phyloP scores from a whole-genome alignment of 2,797 vertebrate genomes.

The Hypotaenidia okinawae region DNA sequence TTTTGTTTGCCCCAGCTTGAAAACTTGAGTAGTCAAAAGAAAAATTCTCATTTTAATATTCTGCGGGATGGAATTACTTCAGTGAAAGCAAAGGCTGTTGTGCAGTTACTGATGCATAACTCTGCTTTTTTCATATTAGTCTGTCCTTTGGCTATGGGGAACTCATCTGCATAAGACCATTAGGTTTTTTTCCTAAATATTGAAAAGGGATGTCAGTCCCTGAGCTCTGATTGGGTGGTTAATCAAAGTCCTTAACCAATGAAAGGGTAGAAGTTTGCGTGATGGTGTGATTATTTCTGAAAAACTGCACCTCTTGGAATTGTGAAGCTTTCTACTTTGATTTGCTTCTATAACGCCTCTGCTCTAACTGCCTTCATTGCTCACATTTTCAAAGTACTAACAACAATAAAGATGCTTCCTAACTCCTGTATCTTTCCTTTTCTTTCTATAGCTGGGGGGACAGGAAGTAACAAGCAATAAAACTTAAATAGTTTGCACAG shows the following conservation, averaged over 20 bases:
- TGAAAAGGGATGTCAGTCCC: background rate
- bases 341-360: background rate
- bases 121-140: background rate
- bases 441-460: background rate
- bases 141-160: background rate
- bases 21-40: conserved; percentile 13
- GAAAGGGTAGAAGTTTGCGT: background rate
- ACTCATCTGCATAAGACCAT: background rate
- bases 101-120: conserved; percentile 1
- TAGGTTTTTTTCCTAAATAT: background rate
- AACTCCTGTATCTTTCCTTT: background rate
- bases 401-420: background rate
- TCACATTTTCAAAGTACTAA: background rate
- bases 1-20: conserved; percentile 33
- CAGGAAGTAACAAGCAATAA: background rate
- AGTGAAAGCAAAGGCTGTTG: background rate
- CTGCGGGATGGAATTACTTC: background rate
- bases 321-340: background rate
- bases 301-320: background rate
- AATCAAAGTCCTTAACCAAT: conserved; percentile 33
- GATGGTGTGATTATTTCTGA: background rate
- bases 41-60: conserved; percentile 36
- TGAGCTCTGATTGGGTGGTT: background rate
- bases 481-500: background rate
- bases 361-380: background rate